Evolutionary conservation across 1,140 invertebrate genomes (phyloP).

Genomic region (Drosophila hydei): DNA sequence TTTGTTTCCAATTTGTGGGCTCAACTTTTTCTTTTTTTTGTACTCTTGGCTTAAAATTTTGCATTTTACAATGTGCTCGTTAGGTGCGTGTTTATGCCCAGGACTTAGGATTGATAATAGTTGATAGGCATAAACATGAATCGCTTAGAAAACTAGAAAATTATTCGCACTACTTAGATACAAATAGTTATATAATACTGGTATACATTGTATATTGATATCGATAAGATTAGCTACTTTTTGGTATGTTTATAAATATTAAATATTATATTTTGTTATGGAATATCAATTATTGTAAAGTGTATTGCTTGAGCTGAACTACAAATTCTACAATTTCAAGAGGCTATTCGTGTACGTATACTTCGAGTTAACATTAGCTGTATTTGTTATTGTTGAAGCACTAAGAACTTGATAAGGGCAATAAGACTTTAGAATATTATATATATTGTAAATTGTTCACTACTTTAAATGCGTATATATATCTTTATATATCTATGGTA

Average conservation of each 20-base stretch:
- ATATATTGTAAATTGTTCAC: slow-evolving; percentile 13
- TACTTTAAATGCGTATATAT: slow-evolving; percentile 19
- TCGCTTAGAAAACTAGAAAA: slow-evolving; percentile 44
- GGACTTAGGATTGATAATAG: slow-evolving; percentile 41
- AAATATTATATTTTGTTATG: not conserved
- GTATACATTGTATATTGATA: slow-evolving; percentile 48
- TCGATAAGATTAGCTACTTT: slow-evolving; percentile 1
- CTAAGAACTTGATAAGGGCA: slow-evolving; percentile 40
- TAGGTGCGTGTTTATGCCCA: slow-evolving; percentile 59
- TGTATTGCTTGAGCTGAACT: slow-evolving; percentile 60
- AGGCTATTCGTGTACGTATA: slow-evolving; percentile 67
- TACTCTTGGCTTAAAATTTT: slow-evolving; percentile 76
- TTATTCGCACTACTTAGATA: slow-evolving; percentile 33
- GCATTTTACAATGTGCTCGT: slow-evolving; percentile 77
- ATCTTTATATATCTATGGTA: not conserved
- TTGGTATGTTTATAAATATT: not conserved
- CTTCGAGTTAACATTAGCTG: slow-evolving; percentile 52
- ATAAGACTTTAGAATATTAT: slow-evolving; percentile 40
- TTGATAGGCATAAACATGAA: slow-evolving; percentile 56
- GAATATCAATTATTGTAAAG: slow-evolving; percentile 61
- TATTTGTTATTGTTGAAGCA: slow-evolving; percentile 29
- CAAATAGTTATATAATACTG: slow-evolving; percentile 9
- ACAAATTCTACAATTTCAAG: slow-evolving; percentile 67
- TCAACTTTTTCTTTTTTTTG: slow-evolving; percentile 46
- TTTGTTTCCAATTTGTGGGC: slow-evolving; percentile 56